These are phyloP conservation scores for Cydia pomonella DNA, from an alignment of 1,140 invertebrate genomes.

Conservation along the genomic window DNA sequence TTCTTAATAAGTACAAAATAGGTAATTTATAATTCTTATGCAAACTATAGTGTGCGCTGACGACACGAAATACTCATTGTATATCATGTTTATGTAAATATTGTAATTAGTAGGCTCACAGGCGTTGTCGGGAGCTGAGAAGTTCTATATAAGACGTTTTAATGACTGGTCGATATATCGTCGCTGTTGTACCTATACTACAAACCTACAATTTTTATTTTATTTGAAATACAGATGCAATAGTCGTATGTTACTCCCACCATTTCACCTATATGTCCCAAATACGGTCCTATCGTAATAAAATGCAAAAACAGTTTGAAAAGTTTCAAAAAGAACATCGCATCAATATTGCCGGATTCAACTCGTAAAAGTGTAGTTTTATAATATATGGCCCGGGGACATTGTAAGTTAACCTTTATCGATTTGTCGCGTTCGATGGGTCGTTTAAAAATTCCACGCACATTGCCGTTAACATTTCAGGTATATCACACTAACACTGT, in stretches of 20 bases:
- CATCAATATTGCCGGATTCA: too few species aligned
- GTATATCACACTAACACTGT: not conserved
- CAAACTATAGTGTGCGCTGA: constrained; percentile 15
- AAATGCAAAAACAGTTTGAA: too few species aligned
- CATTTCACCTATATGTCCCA: too few species aligned
- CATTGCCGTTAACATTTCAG: constrained; percentile 18
- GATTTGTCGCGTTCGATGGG: constrained; percentile 20
- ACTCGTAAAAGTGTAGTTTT: not conserved
- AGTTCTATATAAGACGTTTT: not conserved
- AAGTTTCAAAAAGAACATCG: too few species aligned
- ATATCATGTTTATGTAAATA: constrained; percentile 26
- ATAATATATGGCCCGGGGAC: not conserved
- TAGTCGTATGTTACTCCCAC: too few species aligned
- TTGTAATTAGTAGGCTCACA: constrained; percentile 11
- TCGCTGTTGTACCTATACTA: too few species aligned
- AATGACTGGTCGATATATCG: not conserved
- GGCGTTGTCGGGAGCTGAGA: not conserved
- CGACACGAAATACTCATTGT: constrained; percentile 17
- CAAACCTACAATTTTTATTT: too few species aligned
- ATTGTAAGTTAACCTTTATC: not conserved
- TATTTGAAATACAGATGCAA: too few species aligned
- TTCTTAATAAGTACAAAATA: constrained; percentile 28
- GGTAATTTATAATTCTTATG: constrained; percentile 32
- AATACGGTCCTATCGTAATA: too few species aligned
- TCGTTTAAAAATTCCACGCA: constrained; percentile 10